Evolutionary conservation across 2,113 vertebrate species (phyloP).

Genomic region (Alethe diademata): DNA sequence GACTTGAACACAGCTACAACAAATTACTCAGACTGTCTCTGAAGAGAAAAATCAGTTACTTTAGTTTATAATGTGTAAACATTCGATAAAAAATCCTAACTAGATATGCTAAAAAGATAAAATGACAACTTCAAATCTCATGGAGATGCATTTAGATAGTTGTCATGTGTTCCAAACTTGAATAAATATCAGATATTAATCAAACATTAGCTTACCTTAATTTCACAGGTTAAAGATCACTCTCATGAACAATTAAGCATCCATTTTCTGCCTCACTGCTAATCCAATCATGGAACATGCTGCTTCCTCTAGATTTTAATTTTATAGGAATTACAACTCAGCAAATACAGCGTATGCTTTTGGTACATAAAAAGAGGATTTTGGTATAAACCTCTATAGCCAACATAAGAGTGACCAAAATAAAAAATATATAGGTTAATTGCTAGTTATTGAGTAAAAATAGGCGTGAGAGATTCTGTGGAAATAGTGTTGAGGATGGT

Average conservation of each 20-base stretch:
- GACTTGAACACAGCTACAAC: background rate
- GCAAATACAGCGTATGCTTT: background rate
- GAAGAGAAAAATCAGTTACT: background rate
- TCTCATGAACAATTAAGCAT: background rate
- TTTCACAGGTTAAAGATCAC: background rate
- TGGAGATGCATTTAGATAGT: background rate
- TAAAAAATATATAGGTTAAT: background rate
- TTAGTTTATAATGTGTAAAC: background rate
- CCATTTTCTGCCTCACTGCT: background rate
- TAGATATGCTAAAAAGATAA: background rate
- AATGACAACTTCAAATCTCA: background rate
- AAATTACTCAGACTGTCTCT: background rate
- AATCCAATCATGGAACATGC: background rate
- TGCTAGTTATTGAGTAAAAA: background rate
- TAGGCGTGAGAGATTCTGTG: background rate
- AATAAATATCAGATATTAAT: background rate
- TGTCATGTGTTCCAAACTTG: background rate
- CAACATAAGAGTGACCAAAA: background rate
- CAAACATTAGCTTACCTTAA: constrained; percentile 3
- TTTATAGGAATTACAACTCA: background rate
- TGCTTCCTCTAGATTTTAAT: background rate
- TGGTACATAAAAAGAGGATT: background rate
- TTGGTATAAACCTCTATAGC: background rate
- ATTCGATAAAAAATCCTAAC: background rate
- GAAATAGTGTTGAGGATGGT: background rate